Percentiles rank a stretch among this genome's conserved stretches.
Conservation (phyloP, 2,888 invertebrate genomes). For the Sycophila texana region DNA sequence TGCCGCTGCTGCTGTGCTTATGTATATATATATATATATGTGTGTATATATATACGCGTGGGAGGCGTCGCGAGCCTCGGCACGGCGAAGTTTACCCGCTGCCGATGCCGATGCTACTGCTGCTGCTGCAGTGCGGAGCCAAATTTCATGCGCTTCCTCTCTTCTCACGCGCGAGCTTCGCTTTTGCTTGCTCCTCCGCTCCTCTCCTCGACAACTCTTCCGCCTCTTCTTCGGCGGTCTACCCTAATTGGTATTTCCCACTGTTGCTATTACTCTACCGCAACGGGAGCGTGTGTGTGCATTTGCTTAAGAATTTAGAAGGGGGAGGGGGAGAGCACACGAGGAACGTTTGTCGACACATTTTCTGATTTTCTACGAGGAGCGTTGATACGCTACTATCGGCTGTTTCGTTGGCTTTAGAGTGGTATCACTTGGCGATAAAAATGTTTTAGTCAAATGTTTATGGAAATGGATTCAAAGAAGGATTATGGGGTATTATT, state of each 20-base stretch:
- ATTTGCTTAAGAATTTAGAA: background rate
- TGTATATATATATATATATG: conserved; percentile 45
- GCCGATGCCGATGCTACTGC: background rate
- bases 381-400: no score
- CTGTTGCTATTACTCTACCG: background rate
- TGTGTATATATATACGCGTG: conserved; percentile 49
- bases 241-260: conserved; percentile 25
- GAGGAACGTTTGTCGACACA: no score
- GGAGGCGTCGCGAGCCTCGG: background rate
- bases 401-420: no score
- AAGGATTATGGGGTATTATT: no score
- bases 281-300: background rate
- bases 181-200: no score
- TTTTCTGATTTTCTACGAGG: no score
- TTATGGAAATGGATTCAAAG: no score
- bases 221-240: conserved; percentile 10
- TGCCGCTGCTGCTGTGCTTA: conserved; percentile 8
- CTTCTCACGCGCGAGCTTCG: background rate
- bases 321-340: no score
- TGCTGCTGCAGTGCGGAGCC: conserved; percentile 7
- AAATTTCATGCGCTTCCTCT: background rate
- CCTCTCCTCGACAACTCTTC: conserved; percentile 25
- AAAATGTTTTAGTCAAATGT: no score
- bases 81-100: conserved; percentile 21
- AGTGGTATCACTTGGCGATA: no score